Base-by-base conservation (phyloP, 2,888 invertebrate species). In the Adelphocoris suturalis region DNA sequence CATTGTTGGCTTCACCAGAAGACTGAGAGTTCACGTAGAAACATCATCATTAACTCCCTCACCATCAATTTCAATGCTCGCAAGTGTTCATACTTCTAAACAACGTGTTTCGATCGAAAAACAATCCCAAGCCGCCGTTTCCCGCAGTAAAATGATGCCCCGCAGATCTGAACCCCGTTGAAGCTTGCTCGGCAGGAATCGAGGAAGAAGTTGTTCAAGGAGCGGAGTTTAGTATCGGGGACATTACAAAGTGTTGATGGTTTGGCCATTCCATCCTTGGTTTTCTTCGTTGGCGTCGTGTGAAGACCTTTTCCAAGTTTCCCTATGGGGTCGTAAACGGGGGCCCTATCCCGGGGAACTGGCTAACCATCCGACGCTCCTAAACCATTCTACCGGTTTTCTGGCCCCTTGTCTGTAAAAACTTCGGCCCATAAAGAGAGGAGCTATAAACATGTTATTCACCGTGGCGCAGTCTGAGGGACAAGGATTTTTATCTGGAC, bases 401-500 rank as follows among this genome's bases (percentile, higher is more conserved):
- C 80, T 48, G 80, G 47, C 46, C 48, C 37, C 46, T 86, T 61
- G 86, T 61, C 68, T 55, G 61, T 86, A 86, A 86, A 86, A 86
- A 86, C 86, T 86, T 86, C 27, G 47, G 55, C 86, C 86, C 86
- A 86, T 86, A 86, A 86, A 86, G 86, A 86, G 82, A 37, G 19
- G 23, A 86, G 86, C 86, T 86, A 86, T 86, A 86, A 86, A 86
- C 86, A 86, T 86, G 86, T 86, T 86, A 86, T 86, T 86, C 61
- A 57, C 61, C 57, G 57, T 13, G 47, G 86, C 46, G 14, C n/a
- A 61, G 61, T 86, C 68, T 68, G 86, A 11, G 48, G 61, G 86
- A 86, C 86, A 61, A 86, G 86, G 86, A 86, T 86, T 86, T 86
- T 86, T 86, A 86, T 86, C 86, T 86, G 61, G 37, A 23, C 86